These are phyloP conservation scores for Sylvietta virens DNA, from an alignment of 2,113 vertebrate species.

Conservation along the genomic window DNA sequence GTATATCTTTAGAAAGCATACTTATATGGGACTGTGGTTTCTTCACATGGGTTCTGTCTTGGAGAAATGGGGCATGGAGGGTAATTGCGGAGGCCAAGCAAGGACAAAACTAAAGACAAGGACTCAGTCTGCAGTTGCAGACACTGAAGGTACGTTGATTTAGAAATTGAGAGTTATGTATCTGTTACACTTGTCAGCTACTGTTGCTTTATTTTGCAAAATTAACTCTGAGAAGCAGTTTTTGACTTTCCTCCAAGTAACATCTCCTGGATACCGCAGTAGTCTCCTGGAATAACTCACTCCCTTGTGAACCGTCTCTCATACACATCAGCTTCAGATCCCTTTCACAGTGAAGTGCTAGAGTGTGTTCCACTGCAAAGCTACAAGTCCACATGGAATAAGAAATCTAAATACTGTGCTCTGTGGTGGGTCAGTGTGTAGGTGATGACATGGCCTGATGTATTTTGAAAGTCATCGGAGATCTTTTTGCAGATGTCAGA, in stretches of 20 bases:
- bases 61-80: not conserved
- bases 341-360: not conserved
- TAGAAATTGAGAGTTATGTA: not conserved
- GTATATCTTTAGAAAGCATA: not conserved
- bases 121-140: not conserved
- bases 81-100: not conserved
- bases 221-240: not conserved
- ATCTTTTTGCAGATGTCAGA: not conserved
- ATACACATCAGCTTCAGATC: accelerated
- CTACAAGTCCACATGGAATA: not conserved
- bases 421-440: not conserved
- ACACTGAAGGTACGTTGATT: not conserved
- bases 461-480: not conserved
- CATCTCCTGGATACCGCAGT: accelerated
- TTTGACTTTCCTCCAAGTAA: not conserved
- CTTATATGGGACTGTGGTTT: not conserved
- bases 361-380: not conserved
- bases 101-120: not conserved
- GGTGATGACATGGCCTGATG: not conserved
- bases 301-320: not conserved
- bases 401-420: not conserved
- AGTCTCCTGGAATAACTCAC: not conserved
- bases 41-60: not conserved
- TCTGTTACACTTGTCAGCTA: not conserved
- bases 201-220: not conserved